A percentile compares a stretch with the other conserved stretches of the same genome.
These are phyloP conservation scores for Erpobdella octoculata DNA, from an alignment of 2,888 invertebrate species.

Conservation along the genomic window DNA sequence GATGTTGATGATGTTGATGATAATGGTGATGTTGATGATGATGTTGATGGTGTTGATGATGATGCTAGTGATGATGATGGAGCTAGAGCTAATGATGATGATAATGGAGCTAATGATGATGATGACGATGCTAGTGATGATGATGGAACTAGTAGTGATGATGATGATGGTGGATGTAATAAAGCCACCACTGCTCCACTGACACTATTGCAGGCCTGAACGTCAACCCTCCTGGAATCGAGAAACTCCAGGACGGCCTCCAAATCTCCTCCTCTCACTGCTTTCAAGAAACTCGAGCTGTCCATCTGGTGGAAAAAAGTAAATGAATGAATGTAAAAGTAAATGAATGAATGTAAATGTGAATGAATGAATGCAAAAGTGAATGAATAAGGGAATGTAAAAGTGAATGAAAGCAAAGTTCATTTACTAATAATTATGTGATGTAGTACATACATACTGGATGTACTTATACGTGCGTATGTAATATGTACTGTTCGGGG, in stretches of 20 bases:
- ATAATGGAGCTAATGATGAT: no score
- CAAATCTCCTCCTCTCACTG: conserved; percentile 93
- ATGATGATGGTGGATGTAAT: no score
- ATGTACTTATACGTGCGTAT: no score
- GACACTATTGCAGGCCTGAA: conserved; percentile 97
- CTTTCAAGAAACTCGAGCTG: conserved; percentile 70
- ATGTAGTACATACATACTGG: background rate
- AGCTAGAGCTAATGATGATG: background rate
- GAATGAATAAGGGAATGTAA: background rate
- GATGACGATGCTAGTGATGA: no score
- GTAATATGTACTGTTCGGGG: no score
- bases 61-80: background rate
- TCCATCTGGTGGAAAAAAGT: background rate
- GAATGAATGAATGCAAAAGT: background rate
- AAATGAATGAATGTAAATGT: background rate
- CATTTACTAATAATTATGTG: background rate
- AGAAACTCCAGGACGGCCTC: conserved; percentile 94
- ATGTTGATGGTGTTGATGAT: no score
- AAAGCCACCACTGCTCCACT: conserved; percentile 57
- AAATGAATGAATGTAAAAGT: background rate
- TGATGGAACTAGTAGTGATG: background rate
- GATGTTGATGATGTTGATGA: background rate
- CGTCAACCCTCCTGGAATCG: conserved; percentile 83
- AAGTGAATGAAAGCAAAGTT: background rate
- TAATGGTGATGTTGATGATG: no score